A percentile compares a stretch with the other conserved stretches of the same genome.
These are phyloP conservation scores for Rhagonycha lutea DNA, from an alignment of 2,888 invertebrate genomes.

Conservation along the genomic window DNA sequence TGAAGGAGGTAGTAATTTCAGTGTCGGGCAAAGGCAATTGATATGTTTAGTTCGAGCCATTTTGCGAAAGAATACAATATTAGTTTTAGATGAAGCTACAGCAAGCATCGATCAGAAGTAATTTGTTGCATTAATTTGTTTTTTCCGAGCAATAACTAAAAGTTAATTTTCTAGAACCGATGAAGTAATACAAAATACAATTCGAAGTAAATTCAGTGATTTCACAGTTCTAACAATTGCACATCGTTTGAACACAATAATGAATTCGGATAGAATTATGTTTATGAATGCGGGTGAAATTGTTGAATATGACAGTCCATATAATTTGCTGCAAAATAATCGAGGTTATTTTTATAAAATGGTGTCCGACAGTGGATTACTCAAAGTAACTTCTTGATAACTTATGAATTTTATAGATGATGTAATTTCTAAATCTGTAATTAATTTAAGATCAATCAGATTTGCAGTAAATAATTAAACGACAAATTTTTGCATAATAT, in stretches of 20 bases:
- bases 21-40: constrained; percentile 88
- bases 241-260: constrained; percentile 87
- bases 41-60: constrained; percentile 90
- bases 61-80: constrained; percentile 78
- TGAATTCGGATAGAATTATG: constrained; percentile 87
- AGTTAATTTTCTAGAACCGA: constrained; percentile 66
- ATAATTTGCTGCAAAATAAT: constrained; percentile 64
- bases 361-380: constrained; percentile 71
- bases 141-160: background rate
- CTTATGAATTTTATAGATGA: constrained; percentile 25
- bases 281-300: constrained; percentile 84
- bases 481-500: too few relatives aligned
- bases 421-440: too few relatives aligned
- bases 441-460: too few relatives aligned
- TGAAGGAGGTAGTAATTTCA: constrained; percentile 83
- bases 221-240: constrained; percentile 91
- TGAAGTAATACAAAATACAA: constrained; percentile 80
- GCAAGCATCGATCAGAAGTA: constrained; percentile 89
- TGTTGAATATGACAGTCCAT: constrained; percentile 73
- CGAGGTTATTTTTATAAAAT: constrained; percentile 68
- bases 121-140: constrained; percentile 44
- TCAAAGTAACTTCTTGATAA: constrained; percentile 58
- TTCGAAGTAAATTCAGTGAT: constrained; percentile 74
- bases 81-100: constrained; percentile 93
- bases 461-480: too few relatives aligned